Percentiles rank a stretch among this genome's conserved stretches.
phyloP scores from a whole-genome alignment of 2,888 invertebrate species.

The Leptothorax acervorum region DNA sequence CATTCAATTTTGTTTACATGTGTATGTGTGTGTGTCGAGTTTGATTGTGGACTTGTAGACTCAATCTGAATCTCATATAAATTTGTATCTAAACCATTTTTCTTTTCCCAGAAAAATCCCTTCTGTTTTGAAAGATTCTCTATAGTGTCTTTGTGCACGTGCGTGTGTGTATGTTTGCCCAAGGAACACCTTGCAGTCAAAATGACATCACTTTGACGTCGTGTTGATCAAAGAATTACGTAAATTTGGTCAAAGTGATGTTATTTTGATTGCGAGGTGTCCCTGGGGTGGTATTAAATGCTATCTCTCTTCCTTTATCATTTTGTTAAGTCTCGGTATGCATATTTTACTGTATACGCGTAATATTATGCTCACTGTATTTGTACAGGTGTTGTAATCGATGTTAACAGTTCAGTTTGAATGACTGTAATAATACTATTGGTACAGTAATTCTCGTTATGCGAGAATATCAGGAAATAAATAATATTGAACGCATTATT shows the following conservation, averaged over 20 bases:
- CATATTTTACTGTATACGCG: not conserved
- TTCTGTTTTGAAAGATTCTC: not conserved
- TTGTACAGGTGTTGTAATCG: not conserved
- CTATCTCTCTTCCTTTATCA: not conserved
- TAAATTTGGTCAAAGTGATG: too few relatives aligned
- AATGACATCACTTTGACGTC: too few relatives aligned
- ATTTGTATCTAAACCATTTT: not conserved
- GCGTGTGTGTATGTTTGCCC: too few relatives aligned
- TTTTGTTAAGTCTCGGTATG: not conserved
- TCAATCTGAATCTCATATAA: not conserved
- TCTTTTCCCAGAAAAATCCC: not conserved
- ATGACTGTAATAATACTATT: constrained; percentile 34
- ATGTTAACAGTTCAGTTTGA: constrained; percentile 4
- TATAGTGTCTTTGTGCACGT: not conserved
- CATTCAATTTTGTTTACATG: not conserved
- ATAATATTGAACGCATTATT: not conserved
- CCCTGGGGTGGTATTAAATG: not conserved
- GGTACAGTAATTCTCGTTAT: constrained; percentile 24
- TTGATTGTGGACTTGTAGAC: not conserved
- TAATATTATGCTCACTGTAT: not conserved
- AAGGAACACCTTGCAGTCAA: too few relatives aligned
- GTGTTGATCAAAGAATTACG: too few relatives aligned
- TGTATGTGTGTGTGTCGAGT: not conserved
- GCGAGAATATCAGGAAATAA: not conserved
- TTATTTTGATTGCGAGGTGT: too few relatives aligned